Conservation (phyloP, 2,797 vertebrate species). For the Artibeus jamaicensis region DNA sequence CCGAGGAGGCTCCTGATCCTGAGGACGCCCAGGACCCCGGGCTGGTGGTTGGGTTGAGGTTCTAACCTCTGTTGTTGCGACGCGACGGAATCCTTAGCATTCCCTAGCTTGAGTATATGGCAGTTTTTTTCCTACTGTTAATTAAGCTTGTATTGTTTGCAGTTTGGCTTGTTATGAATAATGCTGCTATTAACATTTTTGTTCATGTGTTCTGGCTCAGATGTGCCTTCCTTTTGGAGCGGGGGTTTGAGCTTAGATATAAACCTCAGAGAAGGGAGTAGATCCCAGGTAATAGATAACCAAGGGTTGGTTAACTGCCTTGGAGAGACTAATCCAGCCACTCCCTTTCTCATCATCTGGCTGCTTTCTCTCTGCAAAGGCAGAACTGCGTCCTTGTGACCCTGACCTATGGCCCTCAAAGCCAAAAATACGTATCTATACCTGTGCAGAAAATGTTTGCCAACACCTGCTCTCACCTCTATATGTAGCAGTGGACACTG, state of each 20-base stretch:
- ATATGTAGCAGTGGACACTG: accelerated
- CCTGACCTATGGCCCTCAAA: neutral
- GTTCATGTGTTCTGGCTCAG: neutral
- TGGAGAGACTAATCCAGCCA: neutral
- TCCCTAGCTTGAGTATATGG: neutral
- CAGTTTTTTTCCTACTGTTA: neutral
- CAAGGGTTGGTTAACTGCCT: neutral
- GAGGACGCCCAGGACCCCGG: neutral
- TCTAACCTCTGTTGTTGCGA: neutral
- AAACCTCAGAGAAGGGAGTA: neutral
- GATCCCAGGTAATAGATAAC: neutral
- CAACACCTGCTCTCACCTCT: neutral
- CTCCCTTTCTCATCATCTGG: accelerated
- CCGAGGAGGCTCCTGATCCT: neutral
- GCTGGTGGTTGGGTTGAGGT: neutral
- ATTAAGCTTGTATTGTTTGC: neutral
- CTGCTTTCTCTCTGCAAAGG: neutral
- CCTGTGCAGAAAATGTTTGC: neutral
- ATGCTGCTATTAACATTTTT: neutral
- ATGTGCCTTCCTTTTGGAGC: neutral
- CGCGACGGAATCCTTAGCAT: neutral
- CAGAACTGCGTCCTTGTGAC: neutral
- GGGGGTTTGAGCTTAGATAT: too few relatives aligned
- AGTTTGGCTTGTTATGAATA: neutral
- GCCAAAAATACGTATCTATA: neutral